phyloP scores from a whole-genome alignment of 1,140 invertebrate genomes.

The Pseudomyrmex pallidus region DNA sequence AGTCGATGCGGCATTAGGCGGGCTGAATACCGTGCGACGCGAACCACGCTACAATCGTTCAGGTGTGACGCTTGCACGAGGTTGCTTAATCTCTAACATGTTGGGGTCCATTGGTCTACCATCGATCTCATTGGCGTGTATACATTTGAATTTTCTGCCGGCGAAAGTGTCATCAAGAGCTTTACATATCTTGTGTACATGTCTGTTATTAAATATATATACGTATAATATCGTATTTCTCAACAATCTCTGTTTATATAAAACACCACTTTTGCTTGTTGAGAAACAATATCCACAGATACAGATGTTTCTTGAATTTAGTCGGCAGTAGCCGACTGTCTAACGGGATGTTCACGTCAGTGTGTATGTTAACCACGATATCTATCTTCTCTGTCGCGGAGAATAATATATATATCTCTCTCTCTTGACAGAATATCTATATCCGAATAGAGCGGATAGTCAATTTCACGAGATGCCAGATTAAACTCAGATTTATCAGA shows the following conservation, averaged over 20 bases:
- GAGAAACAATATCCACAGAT: background rate
- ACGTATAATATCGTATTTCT: background rate
- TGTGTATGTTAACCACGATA: slow-evolving; percentile 20
- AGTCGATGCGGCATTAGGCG: slow-evolving; percentile 20
- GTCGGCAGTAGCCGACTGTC: background rate
- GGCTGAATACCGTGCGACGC: slow-evolving; percentile 31
- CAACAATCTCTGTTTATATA: background rate
- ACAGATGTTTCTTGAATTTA: background rate
- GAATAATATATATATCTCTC: slow-evolving; percentile 16
- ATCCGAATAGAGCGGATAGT: slow-evolving; percentile 30
- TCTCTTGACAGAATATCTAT: slow-evolving; percentile 30
- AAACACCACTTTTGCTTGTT: background rate
- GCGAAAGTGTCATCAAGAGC: no score
- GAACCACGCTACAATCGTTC: slow-evolving; percentile 25
- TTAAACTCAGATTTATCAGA: slow-evolving; percentile 25
- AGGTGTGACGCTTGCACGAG: slow-evolving; percentile 1
- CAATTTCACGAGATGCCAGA: slow-evolving; percentile 32
- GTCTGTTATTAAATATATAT: no score
- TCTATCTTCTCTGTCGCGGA: background rate
- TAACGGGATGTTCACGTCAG: slow-evolving; percentile 14
- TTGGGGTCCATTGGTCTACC: background rate
- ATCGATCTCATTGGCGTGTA: background rate
- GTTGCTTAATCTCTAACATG: background rate
- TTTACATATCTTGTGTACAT: no score
- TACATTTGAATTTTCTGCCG: background rate